phyloP scores from a whole-genome alignment of 2,113 vertebrate genomes.

The Taxidea taxus region DNA sequence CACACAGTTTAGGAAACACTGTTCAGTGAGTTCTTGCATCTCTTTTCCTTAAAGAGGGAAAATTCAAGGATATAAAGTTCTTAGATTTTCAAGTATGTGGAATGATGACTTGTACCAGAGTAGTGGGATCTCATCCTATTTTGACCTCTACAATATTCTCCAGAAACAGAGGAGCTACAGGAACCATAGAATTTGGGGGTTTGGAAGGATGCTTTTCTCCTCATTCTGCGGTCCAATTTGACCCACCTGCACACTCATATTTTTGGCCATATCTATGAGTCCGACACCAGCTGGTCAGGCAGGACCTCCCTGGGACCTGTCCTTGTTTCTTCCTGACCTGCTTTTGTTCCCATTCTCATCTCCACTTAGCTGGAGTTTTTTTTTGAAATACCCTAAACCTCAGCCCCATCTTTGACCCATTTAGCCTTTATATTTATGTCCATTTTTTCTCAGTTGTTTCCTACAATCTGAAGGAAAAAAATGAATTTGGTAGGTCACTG shows the following conservation, averaged over 20 bases:
- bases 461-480: background rate
- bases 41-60: background rate
- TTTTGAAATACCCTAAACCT: background rate
- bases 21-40: background rate
- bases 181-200: background rate
- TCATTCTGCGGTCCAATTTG: background rate
- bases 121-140: background rate
- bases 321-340: background rate
- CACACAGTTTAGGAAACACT: background rate
- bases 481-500: background rate
- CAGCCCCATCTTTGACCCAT: background rate
- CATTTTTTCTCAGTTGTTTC: background rate
- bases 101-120: no score
- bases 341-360: background rate
- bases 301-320: background rate
- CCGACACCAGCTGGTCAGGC: background rate
- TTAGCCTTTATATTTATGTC: background rate
- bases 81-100: background rate
- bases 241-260: background rate
- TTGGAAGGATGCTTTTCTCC: background rate
- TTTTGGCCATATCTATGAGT: background rate
- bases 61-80: background rate
- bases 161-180: background rate
- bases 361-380: background rate
- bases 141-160: background rate